These are phyloP conservation scores for Heterohyrax brucei DNA, from an alignment of 2,797 vertebrate species.

Conservation along the genomic window DNA sequence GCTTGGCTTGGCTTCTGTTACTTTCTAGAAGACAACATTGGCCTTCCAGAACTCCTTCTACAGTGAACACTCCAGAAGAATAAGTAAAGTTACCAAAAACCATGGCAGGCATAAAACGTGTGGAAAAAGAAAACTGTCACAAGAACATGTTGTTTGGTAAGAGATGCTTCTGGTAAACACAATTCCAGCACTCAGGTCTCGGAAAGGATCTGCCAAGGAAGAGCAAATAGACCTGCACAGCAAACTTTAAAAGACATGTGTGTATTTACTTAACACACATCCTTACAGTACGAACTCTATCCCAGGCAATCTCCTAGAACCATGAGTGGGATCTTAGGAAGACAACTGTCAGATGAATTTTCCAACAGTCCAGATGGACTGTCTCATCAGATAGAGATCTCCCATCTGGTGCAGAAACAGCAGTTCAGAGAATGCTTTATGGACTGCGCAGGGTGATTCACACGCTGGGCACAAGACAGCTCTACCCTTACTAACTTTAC, in stretches of 20 bases:
- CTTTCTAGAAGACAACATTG: background rate
- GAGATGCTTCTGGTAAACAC: background rate
- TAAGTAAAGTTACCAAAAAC: constrained; percentile 5
- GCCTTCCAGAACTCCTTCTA: background rate
- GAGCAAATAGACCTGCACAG: background rate
- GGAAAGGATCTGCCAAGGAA: background rate
- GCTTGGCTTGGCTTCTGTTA: background rate
- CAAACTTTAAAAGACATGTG: background rate
- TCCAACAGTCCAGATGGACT: too few species aligned
- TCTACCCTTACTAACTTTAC: background rate
- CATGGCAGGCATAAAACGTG: background rate
- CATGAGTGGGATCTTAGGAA: background rate
- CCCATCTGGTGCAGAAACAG: background rate
- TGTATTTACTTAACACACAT: constrained; percentile 4
- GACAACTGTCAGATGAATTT: background rate
- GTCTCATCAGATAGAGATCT: background rate
- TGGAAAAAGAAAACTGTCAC: background rate
- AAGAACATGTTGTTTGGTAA: background rate
- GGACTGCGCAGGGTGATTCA: background rate
- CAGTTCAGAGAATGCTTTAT: background rate
- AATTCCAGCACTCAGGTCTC: background rate
- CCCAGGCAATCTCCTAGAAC: background rate
- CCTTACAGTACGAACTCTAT: background rate
- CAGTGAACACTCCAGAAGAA: constrained; percentile 12
- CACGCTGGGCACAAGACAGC: background rate